Evolutionary conservation across 2,888 invertebrate genomes (phyloP).

Genomic region (Drosophila vallismaia): DNA sequence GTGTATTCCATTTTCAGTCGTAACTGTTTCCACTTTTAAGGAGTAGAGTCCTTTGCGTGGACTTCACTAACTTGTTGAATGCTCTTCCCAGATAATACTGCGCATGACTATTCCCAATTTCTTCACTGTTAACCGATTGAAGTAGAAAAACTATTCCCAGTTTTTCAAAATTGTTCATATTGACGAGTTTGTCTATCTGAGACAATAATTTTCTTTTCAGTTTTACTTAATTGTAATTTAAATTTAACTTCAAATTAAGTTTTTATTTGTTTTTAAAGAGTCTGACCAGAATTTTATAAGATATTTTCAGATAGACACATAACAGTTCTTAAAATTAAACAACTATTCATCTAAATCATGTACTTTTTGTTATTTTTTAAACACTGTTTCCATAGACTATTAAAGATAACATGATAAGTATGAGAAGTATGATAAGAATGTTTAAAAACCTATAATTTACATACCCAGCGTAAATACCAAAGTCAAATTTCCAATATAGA

Average conservation of each 20-base stretch:
- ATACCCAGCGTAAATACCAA: background rate
- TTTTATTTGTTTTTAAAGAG: too few relatives aligned
- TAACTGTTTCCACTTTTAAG: background rate
- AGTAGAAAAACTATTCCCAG: conserved; percentile 41
- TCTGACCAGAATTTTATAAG: too few relatives aligned
- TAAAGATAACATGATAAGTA: too few relatives aligned
- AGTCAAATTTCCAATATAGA: background rate
- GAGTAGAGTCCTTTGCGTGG: background rate
- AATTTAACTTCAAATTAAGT: too few relatives aligned
- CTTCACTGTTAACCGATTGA: conserved; percentile 70
- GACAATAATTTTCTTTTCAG: too few relatives aligned
- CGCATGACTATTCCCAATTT: conserved; percentile 60
- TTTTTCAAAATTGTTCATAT: conserved; percentile 49
- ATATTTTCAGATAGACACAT: too few relatives aligned
- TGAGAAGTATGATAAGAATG: background rate
- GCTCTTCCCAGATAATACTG: conserved; percentile 26
- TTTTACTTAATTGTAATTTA: background rate
- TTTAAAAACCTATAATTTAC: background rate
- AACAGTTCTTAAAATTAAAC: too few relatives aligned
- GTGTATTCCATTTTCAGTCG: conserved; percentile 26
- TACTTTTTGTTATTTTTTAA: too few relatives aligned
- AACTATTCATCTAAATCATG: too few relatives aligned
- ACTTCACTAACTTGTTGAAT: conserved; percentile 69
- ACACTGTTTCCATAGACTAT: too few relatives aligned
- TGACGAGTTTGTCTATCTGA: background rate